These are phyloP conservation scores for Pterobdella sp. DNA, from an alignment of 2,888 invertebrate species.

Conservation along the genomic window DNA sequence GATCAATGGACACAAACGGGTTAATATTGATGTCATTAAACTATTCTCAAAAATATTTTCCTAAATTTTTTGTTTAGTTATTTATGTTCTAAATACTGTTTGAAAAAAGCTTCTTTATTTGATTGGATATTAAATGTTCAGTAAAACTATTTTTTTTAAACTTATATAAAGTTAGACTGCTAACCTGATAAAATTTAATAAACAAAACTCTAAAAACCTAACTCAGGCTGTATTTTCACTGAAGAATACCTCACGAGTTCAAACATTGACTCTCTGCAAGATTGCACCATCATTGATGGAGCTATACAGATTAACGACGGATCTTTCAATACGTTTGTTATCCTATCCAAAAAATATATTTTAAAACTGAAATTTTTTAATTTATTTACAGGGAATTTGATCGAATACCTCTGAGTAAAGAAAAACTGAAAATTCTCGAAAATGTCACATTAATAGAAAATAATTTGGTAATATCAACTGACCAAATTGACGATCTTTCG, in stretches of 20 bases:
- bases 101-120: no score
- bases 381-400: neutral
- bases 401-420: neutral
- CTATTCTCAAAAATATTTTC: no score
- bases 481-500: neutral
- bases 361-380: neutral
- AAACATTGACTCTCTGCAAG: slow-evolving; percentile 77
- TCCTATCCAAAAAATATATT: neutral
- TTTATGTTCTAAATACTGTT: no score
- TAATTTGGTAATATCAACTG: neutral
- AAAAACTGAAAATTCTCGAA: neutral
- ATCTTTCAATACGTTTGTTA: neutral
- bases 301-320: slow-evolving; percentile 56
- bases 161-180: no score
- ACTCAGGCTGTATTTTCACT: neutral
- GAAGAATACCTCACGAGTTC: no score
- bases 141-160: no score
- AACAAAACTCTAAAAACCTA: neutral
- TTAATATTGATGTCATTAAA: no score
- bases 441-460: neutral
- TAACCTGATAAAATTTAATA: no score
- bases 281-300: slow-evolving; percentile 88
- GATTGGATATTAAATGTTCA: no score
- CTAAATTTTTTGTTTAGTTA: no score
- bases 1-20: no score